These are phyloP conservation scores for Thunnus maccoyii DNA, from an alignment of 2,113 vertebrate species.

Conservation along the genomic window DNA sequence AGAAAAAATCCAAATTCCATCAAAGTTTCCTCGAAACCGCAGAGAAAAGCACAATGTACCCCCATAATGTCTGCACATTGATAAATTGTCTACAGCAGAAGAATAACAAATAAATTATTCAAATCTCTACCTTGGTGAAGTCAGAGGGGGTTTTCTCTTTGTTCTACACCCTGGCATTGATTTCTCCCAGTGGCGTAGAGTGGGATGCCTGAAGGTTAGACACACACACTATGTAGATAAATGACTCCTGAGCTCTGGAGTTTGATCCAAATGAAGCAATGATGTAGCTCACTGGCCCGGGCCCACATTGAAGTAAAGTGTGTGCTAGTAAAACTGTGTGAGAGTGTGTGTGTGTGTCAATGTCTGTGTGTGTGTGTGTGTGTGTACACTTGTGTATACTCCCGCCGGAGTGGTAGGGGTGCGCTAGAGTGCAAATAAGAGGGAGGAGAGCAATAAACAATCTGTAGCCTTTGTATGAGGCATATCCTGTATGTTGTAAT, in stretches of 20 bases:
- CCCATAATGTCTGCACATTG: slow-evolving; percentile 26
- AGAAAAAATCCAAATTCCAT: not conserved
- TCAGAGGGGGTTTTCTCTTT: slow-evolving; percentile 53
- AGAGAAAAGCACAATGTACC: not conserved
- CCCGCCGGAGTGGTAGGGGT: slow-evolving; percentile 7
- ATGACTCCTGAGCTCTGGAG: slow-evolving; percentile 77
- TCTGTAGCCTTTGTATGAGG: slow-evolving; percentile 19
- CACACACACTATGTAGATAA: slow-evolving; percentile 82
- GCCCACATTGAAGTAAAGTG: slow-evolving; percentile 60
- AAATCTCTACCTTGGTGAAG: slow-evolving; percentile 67
- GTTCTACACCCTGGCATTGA: slow-evolving; percentile 73
- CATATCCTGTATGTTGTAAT: not conserved
- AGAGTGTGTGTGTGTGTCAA: slow-evolving; percentile 31
- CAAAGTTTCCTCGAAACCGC: not conserved
- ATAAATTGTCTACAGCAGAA: slow-evolving; percentile 48
- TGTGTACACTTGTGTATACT: slow-evolving; percentile 1
- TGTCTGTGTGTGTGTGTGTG: slow-evolving; percentile 25
- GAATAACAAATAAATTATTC: slow-evolving; percentile 73
- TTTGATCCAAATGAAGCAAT: slow-evolving; percentile 85
- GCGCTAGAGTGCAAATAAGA: not conserved
- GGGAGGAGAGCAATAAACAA: not conserved
- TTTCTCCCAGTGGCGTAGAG: slow-evolving; percentile 68
- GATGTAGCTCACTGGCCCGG: slow-evolving; percentile 84
- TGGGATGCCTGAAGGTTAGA: slow-evolving; percentile 75
- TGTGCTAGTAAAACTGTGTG: slow-evolving; percentile 48